phyloP scores from a whole-genome alignment of 1,140 invertebrate genomes.

The Conus ventricosus region DNA sequence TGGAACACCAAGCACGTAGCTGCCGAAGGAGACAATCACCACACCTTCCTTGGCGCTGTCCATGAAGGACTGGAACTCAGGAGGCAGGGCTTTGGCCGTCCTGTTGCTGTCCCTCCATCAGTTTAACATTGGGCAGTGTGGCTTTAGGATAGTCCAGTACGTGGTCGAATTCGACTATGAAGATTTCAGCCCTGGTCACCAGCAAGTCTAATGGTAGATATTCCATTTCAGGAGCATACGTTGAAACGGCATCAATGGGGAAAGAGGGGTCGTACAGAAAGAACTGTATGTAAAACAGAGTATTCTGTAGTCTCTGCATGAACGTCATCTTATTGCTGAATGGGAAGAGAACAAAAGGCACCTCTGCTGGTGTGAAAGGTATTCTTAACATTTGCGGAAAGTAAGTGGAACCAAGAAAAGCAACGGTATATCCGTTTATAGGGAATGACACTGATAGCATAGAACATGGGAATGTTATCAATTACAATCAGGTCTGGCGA shows the following conservation, averaged over 20 bases:
- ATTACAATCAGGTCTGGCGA: not conserved
- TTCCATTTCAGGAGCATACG: slow-evolving; percentile 36
- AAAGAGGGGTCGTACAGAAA: not conserved
- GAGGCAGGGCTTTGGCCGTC: slow-evolving; percentile 20
- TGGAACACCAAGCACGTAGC: slow-evolving; percentile 25
- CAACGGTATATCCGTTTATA: not conserved
- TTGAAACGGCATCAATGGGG: not conserved
- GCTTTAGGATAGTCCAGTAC: slow-evolving; percentile 50
- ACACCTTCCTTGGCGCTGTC: slow-evolving; percentile 38
- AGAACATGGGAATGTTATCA: not conserved
- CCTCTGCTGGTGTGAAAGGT: not conserved
- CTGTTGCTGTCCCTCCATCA: slow-evolving; percentile 48
- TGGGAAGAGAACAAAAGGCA: not conserved
- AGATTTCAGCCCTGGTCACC: slow-evolving; percentile 31
- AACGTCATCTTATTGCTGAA: not conserved
- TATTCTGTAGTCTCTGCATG: not conserved
- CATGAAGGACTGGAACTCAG: slow-evolving; percentile 37
- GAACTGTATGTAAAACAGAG: not conserved
- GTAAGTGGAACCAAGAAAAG: not conserved
- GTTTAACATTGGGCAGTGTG: slow-evolving; percentile 46
- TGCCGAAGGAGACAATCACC: slow-evolving; percentile 52
- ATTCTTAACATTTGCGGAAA: not conserved
- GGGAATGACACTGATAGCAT: not conserved
- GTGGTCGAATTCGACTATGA: slow-evolving; percentile 46
- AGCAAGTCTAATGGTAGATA: slow-evolving; percentile 9